Conservation (phyloP, 2,113 vertebrate genomes). For the Odobenus rosmarus region DNA sequence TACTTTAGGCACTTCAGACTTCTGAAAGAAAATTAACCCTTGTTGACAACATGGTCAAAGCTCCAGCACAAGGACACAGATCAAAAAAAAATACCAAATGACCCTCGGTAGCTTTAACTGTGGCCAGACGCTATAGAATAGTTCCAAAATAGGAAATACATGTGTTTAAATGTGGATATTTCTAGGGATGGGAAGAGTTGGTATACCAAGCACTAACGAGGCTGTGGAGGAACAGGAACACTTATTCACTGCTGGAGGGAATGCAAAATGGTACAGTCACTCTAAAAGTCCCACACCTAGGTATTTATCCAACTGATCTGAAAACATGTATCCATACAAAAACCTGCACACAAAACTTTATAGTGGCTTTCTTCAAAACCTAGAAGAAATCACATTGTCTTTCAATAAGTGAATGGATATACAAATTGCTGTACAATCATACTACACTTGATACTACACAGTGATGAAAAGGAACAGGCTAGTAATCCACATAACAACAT, state of each 20-base stretch:
- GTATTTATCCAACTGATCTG: not conserved
- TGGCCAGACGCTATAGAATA: not conserved
- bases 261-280: not conserved
- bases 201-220: not conserved
- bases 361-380: not conserved
- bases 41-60: not conserved
- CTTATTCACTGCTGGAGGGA: not conserved
- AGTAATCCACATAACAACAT: not conserved
- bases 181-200: not conserved
- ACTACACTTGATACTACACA: not conserved
- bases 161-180: not conserved
- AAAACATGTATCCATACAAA: not conserved
- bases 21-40: conserved; percentile 7
- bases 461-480: not conserved
- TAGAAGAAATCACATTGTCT: not conserved
- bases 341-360: not conserved
- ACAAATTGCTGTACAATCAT: not conserved
- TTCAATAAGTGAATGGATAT: not conserved
- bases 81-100: not conserved
- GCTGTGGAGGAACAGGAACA: not conserved
- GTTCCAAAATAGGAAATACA: not conserved
- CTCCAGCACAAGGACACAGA: not conserved
- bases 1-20: not conserved
- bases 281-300: not conserved
- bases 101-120: not conserved